Conservation (phyloP, 2,888 invertebrate species). For the Cordilura impudica region DNA sequence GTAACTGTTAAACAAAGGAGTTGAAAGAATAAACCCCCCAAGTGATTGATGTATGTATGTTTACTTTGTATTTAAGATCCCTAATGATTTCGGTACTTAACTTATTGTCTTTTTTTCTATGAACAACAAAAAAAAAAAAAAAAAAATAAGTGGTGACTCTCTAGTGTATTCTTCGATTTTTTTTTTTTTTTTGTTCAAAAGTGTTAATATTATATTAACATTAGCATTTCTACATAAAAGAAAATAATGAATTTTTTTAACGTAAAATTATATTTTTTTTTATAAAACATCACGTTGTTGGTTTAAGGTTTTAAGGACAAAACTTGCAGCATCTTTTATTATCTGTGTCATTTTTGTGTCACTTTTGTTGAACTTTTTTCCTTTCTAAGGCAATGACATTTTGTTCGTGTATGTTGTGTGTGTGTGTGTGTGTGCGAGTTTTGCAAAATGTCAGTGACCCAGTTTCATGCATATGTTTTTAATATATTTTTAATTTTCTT, state of each 20-base stretch:
- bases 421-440: neutral
- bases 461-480: constrained; percentile 16
- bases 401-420: neutral
- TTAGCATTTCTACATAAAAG: neutral
- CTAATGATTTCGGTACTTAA: constrained; percentile 49
- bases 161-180: constrained; percentile 6
- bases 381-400: constrained; percentile 33
- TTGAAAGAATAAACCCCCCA: neutral
- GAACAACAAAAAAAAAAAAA: neutral
- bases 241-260: neutral
- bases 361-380: neutral
- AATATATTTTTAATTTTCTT: neutral
- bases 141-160: neutral
- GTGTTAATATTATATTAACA: constrained; percentile 37
- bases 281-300: constrained; percentile 10
- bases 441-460: constrained; percentile 39
- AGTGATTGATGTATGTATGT: constrained; percentile 47
- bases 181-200: too few species aligned
- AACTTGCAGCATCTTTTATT: neutral
- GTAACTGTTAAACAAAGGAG: neutral
- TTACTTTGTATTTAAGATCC: constrained; percentile 30
- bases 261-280: neutral
- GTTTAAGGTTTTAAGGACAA: constrained; percentile 30
- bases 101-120: constrained; percentile 23
- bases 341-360: constrained; percentile 34